A percentile compares a stretch with the other conserved stretches of the same genome.
phyloP scores from a whole-genome alignment of 1,140 invertebrate species.

The Catajapyx aquilonaris region DNA sequence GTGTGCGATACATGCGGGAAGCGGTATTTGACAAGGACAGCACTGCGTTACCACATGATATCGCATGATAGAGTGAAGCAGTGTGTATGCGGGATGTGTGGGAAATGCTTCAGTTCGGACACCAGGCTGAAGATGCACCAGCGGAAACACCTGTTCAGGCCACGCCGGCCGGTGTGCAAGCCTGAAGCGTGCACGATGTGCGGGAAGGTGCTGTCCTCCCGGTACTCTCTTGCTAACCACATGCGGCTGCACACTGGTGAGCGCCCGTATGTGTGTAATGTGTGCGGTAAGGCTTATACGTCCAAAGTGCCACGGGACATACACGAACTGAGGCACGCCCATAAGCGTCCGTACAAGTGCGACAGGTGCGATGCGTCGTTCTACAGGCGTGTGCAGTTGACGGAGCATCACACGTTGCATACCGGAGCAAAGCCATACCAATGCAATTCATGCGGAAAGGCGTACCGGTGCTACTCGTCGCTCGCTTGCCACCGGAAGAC shows the following conservation, averaged over 20 bases:
- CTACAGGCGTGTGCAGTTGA: slow-evolving; percentile 16
- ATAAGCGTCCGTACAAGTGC: slow-evolving; percentile 21
- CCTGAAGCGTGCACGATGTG: too few relatives aligned
- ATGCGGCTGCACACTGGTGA: slow-evolving; percentile 23
- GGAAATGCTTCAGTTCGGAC: slow-evolving; percentile 22
- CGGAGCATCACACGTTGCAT: slow-evolving; percentile 30
- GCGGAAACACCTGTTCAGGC: too few relatives aligned
- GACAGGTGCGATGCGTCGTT: slow-evolving; percentile 24
- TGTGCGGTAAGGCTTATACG: slow-evolving; percentile 23
- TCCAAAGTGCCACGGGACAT: too few relatives aligned
- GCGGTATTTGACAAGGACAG: too few relatives aligned
- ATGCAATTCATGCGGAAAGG: slow-evolving; percentile 21
- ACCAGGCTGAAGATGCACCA: too few relatives aligned
- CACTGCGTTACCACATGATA: too few relatives aligned
- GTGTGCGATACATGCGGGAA: too few relatives aligned
- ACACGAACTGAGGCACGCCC: slow-evolving; percentile 24
- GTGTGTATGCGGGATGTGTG: slow-evolving; percentile 20
- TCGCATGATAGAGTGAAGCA: slow-evolving; percentile 21
- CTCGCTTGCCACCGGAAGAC: too few relatives aligned
- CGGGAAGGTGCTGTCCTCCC: slow-evolving; percentile 10
- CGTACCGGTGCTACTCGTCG: too few relatives aligned
- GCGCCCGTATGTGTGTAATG: slow-evolving; percentile 31
- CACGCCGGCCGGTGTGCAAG: too few relatives aligned
- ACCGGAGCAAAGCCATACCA: slow-evolving; percentile 18
- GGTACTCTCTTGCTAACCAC: slow-evolving; percentile 5